These are phyloP conservation scores for Lycocerus yunnanus DNA, from an alignment of 2,888 invertebrate species.

Conservation along the genomic window DNA sequence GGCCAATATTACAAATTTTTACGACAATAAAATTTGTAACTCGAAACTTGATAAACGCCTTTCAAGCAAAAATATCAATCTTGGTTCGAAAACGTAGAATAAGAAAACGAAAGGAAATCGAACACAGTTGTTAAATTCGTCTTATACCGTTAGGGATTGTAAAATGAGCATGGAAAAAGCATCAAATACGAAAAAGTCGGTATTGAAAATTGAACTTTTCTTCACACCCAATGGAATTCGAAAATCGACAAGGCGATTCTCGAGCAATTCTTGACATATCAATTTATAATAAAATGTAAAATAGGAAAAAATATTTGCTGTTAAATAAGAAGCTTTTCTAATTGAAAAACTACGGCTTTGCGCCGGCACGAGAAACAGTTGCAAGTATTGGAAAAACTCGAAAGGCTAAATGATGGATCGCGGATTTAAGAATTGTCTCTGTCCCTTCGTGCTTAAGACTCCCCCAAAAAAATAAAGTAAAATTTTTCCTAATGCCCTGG, in stretches of 20 bases:
- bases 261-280: not conserved
- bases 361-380: not conserved
- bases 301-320: not conserved
- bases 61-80: conserved; percentile 42
- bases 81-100: conserved; percentile 37
- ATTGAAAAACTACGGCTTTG: not conserved
- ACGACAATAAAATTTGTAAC: not conserved
- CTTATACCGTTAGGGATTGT: conserved; percentile 24
- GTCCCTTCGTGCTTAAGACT: not conserved
- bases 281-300: not conserved
- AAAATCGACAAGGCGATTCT: not conserved
- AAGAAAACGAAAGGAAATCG: conserved; percentile 34
- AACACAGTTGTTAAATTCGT: conserved; percentile 30
- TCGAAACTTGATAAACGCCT: conserved; percentile 29
- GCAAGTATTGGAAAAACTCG: not conserved
- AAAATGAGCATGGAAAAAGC: conserved; percentile 15
- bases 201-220: not conserved
- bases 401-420: not conserved
- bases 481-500: not conserved
- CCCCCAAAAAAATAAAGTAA: not conserved
- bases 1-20: not conserved
- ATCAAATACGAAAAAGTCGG: conserved; percentile 8
- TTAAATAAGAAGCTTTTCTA: not conserved
- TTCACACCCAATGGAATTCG: not conserved
- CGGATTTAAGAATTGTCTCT: not conserved